phyloP scores from a whole-genome alignment of 2,113 vertebrate species.

The Lycocorax pyrrhopterus region DNA sequence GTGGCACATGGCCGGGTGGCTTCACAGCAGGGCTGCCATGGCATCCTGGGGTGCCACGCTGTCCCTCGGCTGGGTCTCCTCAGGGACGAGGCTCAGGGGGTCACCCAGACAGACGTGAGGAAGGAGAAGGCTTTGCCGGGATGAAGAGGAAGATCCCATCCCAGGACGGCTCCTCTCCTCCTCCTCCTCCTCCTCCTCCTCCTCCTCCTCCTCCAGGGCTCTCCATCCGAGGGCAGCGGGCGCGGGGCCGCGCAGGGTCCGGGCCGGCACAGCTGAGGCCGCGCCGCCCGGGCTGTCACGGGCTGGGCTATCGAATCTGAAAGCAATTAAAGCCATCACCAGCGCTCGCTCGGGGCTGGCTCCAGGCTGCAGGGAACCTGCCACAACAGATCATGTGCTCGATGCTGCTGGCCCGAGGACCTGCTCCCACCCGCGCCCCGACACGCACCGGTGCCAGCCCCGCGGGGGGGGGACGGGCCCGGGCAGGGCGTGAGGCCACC shows the following conservation, averaged over 20 bases:
- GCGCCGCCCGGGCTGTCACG: constrained; percentile 31
- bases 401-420: constrained; percentile 57
- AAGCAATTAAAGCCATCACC: constrained; percentile 81
- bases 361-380: constrained; percentile 75
- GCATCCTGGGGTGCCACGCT: neutral
- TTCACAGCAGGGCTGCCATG: neutral
- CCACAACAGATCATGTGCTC: constrained; percentile 73
- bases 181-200: neutral
- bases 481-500: neutral
- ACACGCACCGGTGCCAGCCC: neutral
- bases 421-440: constrained; percentile 4
- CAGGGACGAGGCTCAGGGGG: neutral
- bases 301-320: constrained; percentile 71
- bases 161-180: neutral
- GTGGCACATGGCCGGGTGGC: neutral
- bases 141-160: neutral
- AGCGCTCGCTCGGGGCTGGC: constrained; percentile 75
- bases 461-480: neutral
- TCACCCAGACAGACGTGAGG: rapidly evolving
- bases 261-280: neutral
- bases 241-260: neutral
- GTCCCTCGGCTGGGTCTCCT: neutral
- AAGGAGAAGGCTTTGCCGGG: neutral
- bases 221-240: neutral
- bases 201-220: neutral